Evolutionary conservation across 2,888 invertebrate species (phyloP).

Genomic region (Eupeodes luniger): DNA sequence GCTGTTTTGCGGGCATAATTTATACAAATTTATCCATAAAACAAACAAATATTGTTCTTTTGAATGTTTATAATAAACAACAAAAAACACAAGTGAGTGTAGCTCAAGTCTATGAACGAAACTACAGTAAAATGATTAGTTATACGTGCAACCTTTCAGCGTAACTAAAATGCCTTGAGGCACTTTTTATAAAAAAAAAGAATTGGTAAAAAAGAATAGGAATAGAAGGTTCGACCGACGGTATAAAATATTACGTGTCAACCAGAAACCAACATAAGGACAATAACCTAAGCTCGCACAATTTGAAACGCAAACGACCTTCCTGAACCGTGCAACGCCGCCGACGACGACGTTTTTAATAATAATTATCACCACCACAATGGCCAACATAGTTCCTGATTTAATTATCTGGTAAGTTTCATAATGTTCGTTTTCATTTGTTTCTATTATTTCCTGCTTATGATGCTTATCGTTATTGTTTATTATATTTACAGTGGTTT

Average conservation of each 20-base stretch:
- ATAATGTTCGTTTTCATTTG: background rate
- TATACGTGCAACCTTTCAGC: conserved; percentile 12
- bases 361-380: conserved; percentile 69
- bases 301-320: conserved; percentile 5
- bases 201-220: background rate
- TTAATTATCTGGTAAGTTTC: conserved; percentile 81
- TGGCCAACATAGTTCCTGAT: conserved; percentile 84
- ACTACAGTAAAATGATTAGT: conserved; percentile 27
- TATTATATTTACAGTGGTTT: conserved; percentile 38
- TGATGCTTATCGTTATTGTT: background rate
- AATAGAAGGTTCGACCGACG: too few species aligned
- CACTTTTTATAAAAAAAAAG: background rate
- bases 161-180: conserved; percentile 41
- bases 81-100: background rate
- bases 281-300: conserved; percentile 60
- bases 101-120: background rate
- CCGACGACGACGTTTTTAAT: background rate
- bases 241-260: conserved; percentile 61
- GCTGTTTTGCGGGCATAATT: conserved; percentile 60
- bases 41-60: background rate
- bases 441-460: background rate
- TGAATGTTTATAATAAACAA: background rate
- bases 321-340: background rate
- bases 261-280: conserved; percentile 52
- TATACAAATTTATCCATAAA: conserved; percentile 32